Evolutionary conservation across 2,888 invertebrate genomes (phyloP).

Genomic region (Morpho achilles): DNA sequence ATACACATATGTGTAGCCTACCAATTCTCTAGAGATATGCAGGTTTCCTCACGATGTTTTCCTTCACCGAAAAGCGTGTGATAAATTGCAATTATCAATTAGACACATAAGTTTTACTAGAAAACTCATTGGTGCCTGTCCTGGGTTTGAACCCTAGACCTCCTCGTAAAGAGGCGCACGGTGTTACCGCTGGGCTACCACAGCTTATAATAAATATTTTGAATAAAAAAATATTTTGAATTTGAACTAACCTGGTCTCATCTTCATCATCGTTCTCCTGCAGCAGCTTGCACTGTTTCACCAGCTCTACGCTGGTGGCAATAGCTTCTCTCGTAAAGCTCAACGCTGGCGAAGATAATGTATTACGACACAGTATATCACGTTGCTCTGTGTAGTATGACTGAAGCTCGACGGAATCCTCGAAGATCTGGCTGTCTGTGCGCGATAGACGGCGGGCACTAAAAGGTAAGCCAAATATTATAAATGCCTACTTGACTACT

Average conservation of each 20-base stretch:
- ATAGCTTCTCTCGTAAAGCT: constrained; percentile 88
- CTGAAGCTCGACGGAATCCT: constrained; percentile 96
- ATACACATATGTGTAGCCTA: no score
- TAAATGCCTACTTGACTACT: no score
- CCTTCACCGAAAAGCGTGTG: no score
- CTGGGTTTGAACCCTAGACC: no score
- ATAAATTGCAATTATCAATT: no score
- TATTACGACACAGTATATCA: constrained; percentile 85
- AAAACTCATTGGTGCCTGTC: no score
- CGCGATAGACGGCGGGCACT: constrained; percentile 92
- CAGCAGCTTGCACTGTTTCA: constrained; percentile 77
- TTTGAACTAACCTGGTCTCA: not conserved
- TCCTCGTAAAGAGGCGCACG: no score
- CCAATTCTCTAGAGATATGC: no score
- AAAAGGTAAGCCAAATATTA: constrained; percentile 8
- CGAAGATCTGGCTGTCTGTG: constrained; percentile 96
- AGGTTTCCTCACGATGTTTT: no score
- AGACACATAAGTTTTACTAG: no score
- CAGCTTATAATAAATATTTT: no score
- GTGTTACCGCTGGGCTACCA: no score
- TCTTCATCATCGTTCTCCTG: constrained; percentile 43
- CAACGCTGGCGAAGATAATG: constrained; percentile 92
- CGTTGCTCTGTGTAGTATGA: constrained; percentile 91
- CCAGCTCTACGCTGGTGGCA: constrained; percentile 84
- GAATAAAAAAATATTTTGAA: not conserved